Evolutionary conservation across 1,140 invertebrate genomes (phyloP), one percentile per base, ranked within the genome.

Genomic region (Diplogasteroides magnus): DNA sequence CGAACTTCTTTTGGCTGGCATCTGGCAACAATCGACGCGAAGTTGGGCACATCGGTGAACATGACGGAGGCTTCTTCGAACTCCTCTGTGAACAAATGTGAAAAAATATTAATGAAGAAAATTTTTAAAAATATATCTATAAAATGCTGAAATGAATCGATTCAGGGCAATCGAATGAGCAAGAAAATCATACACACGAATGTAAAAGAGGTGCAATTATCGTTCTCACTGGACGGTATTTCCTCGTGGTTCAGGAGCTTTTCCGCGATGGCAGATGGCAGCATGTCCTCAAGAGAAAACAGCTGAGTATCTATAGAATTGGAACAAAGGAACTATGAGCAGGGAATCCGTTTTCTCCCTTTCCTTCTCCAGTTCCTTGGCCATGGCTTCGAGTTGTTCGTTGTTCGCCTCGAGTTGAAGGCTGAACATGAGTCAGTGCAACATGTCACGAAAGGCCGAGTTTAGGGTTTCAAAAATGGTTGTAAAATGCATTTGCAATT

Each of bases 331-430:
- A n/a, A n/a, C 37, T 63, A 75, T 77, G 29, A 81, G 62, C 15
- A 81, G 73, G 0, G 74, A 90, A 85, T 97, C 94, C 29, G 94
- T 97, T 86, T 96, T 97, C 83, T 92, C 89, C 82, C 97, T 97
- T 84, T 97, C 94, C 25, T 89, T 88, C 79, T 97, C 94, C 74
- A 98, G 86, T 83, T 97, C 93, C 61, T 91, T 86, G 84, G 95
- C 93, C 0, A 93, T 95, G 82, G 93, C 90, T 82, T 97, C 93
- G 61, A 98, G 86, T 83, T 97, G 94, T 83, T 97, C 94, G 1
- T 94, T 97, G 2, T 97, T 88, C 62, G 97, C 88, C 85, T 97
- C 94, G 74, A 98, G 86, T 84, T 96, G 78, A 15, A 80, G 62
- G 58, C 76, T 78, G 26, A 32, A 79, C 58, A n/a, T 67, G 61